A percentile compares a stretch with the other conserved stretches of the same genome.
Evolutionary conservation across 1,140 invertebrate genomes (phyloP).

Genomic region (fruit fly (Drosophila melanogaster)): DNA sequence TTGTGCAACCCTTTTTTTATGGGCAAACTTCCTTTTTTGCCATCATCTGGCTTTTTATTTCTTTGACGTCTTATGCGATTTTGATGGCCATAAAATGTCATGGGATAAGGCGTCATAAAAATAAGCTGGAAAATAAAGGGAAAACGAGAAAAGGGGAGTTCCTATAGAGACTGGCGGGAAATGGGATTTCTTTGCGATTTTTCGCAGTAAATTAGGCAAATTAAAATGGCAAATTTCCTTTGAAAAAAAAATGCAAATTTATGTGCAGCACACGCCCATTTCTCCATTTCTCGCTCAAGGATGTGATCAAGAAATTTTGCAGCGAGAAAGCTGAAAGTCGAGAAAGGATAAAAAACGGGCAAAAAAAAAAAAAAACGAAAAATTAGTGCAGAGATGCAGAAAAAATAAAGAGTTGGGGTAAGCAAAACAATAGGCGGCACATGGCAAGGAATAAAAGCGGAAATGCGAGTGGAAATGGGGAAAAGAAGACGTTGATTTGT

Average conservation of each 20-base stretch:
- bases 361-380: conserved; percentile 21
- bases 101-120: conserved; percentile 65
- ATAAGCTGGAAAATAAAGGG: conserved; percentile 20
- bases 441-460: conserved; percentile 4
- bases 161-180: conserved; percentile 4
- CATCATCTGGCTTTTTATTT: conserved; percentile 21
- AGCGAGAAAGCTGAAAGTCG: neutral
- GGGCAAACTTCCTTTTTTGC: neutral
- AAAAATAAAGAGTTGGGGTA: conserved; percentile 29
- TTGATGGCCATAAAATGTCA: conserved; percentile 67
- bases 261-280: conserved; percentile 24
- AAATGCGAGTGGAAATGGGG: conserved; percentile 22
- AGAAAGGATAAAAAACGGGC: conserved; percentile 1
- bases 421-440: conserved; percentile 21
- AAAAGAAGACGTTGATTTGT: conserved; percentile 67
- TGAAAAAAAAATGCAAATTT: conserved; percentile 31
- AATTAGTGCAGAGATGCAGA: conserved; percentile 28
- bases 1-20: conserved; percentile 10
- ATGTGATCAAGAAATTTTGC: conserved; percentile 20
- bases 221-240: conserved; percentile 42
- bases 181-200: conserved; percentile 8
- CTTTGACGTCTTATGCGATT: conserved; percentile 56
- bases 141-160: neutral
- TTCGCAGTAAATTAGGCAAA: conserved; percentile 53
- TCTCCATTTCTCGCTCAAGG: neutral